Percentiles rank a stretch among this genome's conserved stretches.
These are phyloP conservation scores for Pherbina coryleti DNA, from an alignment of 2,888 invertebrate species.

Conservation along the genomic window DNA sequence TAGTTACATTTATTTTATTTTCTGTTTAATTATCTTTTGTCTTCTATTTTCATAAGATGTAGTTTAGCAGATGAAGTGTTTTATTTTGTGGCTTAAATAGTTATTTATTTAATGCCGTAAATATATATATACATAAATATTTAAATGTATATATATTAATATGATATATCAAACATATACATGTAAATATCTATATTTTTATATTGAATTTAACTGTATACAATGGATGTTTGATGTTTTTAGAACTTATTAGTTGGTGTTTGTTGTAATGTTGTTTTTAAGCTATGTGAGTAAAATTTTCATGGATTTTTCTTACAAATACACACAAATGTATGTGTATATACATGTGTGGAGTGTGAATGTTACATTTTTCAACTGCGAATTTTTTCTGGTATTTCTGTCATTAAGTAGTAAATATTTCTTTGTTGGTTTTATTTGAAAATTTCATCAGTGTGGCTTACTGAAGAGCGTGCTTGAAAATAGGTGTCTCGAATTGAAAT, in stretches of 20 bases:
- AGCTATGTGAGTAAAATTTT: not conserved
- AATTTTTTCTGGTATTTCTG: not conserved
- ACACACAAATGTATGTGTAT: too few species aligned
- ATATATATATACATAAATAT: not conserved
- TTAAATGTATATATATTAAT: not conserved
- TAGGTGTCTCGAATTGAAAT: not conserved
- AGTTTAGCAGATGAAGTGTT: slow-evolving; percentile 11
- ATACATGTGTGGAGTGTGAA: not conserved
- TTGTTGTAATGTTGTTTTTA: not conserved
- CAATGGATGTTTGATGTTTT: not conserved
- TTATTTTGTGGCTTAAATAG: not conserved
- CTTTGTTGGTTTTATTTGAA: not conserved
- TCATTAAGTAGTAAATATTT: not conserved
- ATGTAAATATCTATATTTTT: slow-evolving; percentile 5
- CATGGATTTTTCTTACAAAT: not conserved
- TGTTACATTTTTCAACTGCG: not conserved
- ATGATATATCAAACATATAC: not conserved
- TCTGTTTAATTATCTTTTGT: slow-evolving; percentile 24
- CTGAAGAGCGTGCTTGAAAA: not conserved
- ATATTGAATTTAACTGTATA: not conserved
- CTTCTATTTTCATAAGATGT: slow-evolving; percentile 12
- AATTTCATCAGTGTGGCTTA: not conserved
- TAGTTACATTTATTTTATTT: slow-evolving; percentile 42
- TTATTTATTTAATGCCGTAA: not conserved
- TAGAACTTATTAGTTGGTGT: not conserved